Percentiles rank a stretch among this genome's conserved stretches.
Conservation (phyloP, 2,888 invertebrate species). For the Caenorhabditis becei region DNA sequence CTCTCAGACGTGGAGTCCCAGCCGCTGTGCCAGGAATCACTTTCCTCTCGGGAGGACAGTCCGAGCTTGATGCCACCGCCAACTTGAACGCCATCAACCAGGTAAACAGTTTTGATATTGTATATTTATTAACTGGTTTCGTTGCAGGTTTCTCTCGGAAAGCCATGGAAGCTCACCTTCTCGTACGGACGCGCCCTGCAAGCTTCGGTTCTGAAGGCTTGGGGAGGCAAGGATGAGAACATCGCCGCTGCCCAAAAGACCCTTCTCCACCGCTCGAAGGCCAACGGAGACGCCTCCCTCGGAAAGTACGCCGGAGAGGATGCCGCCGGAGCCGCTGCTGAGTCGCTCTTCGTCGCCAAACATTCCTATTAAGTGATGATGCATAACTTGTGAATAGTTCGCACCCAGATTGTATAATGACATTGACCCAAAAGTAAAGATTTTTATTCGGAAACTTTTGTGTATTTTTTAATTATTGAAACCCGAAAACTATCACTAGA, state of each 20-base stretch:
- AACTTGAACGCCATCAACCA: slow-evolving; percentile 97
- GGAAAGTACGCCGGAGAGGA: slow-evolving; percentile 94
- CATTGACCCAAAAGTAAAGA: slow-evolving; percentile 19
- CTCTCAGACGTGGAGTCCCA: slow-evolving; percentile 94
- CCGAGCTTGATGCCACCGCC: slow-evolving; percentile 96
- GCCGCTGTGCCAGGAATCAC: slow-evolving; percentile 96
- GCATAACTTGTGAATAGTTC: slow-evolving; percentile 51
- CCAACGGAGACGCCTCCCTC: slow-evolving; percentile 92
- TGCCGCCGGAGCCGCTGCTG: slow-evolving; percentile 88
- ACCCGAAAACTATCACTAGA: slow-evolving; percentile 16
- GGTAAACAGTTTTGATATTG: too few relatives aligned
- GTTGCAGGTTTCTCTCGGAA: slow-evolving; percentile 86
- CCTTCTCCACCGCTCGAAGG: slow-evolving; percentile 93
- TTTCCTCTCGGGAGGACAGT: slow-evolving; percentile 98
- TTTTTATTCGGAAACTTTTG: slow-evolving; percentile 2
- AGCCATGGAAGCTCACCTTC: slow-evolving; percentile 98
- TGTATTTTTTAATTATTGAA: neutral
- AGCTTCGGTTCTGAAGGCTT: slow-evolving; percentile 95
- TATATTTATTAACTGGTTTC: slow-evolving; percentile 84
- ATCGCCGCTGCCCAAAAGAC: slow-evolving; percentile 86
- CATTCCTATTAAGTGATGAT: slow-evolving; percentile 88
- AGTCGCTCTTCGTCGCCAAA: slow-evolving; percentile 94
- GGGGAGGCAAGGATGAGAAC: slow-evolving; percentile 94
- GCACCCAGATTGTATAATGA: slow-evolving; percentile 37
- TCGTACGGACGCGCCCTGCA: slow-evolving; percentile 97